Evolutionary conservation across 2,888 invertebrate genomes (phyloP), one percentile per base, ranked within the genome.

Genomic region (Microchrysa polita): DNA sequence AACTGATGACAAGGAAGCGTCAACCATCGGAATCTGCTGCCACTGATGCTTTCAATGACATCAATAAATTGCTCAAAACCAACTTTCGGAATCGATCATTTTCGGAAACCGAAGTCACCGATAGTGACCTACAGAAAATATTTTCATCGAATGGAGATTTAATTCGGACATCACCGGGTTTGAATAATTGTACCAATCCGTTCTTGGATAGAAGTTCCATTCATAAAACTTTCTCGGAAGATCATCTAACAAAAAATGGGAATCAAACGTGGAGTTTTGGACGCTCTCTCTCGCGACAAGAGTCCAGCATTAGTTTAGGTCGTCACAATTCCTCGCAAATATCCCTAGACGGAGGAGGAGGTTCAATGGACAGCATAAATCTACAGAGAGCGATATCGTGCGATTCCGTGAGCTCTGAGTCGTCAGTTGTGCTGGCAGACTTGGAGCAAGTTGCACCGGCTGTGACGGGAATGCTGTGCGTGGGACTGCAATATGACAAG

Each of bases 331-430:
- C 77, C 10, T 84, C 84, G 0, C 75, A 84, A 72, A 82, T 81
- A 61, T 79, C 80, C 27, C 77, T 77, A 5, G 77, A 78, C 16
- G 78, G 78, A 10, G 78, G 78, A 14, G 63, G 67, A 59, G 81
- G 81, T 2, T 83, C 84, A 0, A 67, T 82, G 77, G 83, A 85
- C 67, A 80, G 81, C 74, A 79, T 81, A 20, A 80, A 82, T 42
- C 75, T 85, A 75, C 83, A 84, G 74, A 79, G 92, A 75, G 93
- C 93, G 0, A 87, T 92, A 78, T 93, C 93, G 23, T 93, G 92
- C 81, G 93, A 93, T 79, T 93, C 93, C 65, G 91, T 94, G 23
- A 92, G 90, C 79, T 93, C 93, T 0, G 93, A 93, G 79, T 92
- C 92, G 0, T 92, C 92, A 1, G 90, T 93, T 1, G 88, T 89